phyloP scores from a whole-genome alignment of 2,113 vertebrate species.

The Gnathonemus echidnorhynchus region DNA sequence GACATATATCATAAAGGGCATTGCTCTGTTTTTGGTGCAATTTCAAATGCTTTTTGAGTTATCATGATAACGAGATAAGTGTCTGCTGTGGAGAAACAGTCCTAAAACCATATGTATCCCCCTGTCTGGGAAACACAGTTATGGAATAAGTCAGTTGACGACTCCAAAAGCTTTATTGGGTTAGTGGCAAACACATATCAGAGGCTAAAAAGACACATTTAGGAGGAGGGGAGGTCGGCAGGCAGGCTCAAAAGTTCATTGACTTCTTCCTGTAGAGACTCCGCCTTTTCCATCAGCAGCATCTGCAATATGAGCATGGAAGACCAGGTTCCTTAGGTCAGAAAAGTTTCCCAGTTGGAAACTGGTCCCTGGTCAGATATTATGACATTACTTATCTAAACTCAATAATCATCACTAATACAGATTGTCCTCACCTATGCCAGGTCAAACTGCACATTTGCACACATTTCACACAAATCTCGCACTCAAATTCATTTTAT shows the following conservation, averaged over 20 bases:
- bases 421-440: background rate
- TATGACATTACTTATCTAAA: background rate
- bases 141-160: background rate
- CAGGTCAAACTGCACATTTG: background rate
- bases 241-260: slow-evolving; percentile 76
- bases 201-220: background rate
- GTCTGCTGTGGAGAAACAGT: background rate
- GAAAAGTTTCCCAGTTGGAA: background rate
- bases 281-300: slow-evolving; percentile 86
- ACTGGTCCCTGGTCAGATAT: background rate
- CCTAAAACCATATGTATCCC: background rate
- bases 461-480: background rate
- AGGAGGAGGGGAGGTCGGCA: slow-evolving; percentile 55
- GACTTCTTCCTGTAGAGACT: slow-evolving; percentile 82
- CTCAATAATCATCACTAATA: background rate
- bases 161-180: slow-evolving; percentile 8
- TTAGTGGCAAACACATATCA: background rate
- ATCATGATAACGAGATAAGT: background rate
- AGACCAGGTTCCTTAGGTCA: background rate
- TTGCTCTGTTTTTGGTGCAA: background rate
- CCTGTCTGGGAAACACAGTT: background rate
- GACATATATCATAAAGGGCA: background rate
- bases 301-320: slow-evolving; percentile 65
- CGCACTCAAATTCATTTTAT: background rate
- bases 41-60: background rate